A percentile compares a stretch with the other conserved stretches of the same genome.
These are phyloP conservation scores for Squalus acanthias DNA, from an alignment of 2,797 vertebrate species.

Conservation along the genomic window DNA sequence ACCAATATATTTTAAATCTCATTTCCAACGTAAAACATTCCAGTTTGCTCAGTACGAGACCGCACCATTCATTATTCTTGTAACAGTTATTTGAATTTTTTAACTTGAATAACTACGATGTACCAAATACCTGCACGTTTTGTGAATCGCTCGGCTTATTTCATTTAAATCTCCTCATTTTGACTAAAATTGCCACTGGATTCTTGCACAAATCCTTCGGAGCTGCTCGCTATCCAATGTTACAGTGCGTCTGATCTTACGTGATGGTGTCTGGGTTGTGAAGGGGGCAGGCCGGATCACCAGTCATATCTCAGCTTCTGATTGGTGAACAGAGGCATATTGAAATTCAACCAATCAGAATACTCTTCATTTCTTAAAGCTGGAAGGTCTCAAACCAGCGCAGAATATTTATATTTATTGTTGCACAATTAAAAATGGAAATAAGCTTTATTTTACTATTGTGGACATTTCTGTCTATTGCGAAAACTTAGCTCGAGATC, in stretches of 20 bases:
- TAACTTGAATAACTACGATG: background rate
- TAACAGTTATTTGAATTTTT: background rate
- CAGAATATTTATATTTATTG: background rate
- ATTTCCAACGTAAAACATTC: background rate
- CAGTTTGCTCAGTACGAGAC: background rate
- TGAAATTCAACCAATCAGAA: constrained; percentile 29
- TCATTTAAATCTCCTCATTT: background rate
- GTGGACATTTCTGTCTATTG: background rate
- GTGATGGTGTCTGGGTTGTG: background rate
- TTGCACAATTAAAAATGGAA: background rate
- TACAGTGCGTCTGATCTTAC: background rate
- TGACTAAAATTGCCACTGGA: background rate
- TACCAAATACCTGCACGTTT: background rate
- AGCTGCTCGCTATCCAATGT: background rate
- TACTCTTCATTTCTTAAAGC: constrained; percentile 38
- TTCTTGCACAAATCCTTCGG: background rate
- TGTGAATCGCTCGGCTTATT: background rate
- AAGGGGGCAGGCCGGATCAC: background rate
- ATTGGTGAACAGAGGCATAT: background rate
- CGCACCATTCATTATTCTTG: background rate
- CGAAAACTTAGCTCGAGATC: too few species aligned
- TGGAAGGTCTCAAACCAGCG: background rate
- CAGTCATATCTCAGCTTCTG: background rate
- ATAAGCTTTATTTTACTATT: background rate
- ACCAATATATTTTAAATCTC: background rate